Evolutionary conservation across 2,888 invertebrate genomes (phyloP).

Genomic region (Leucania comma): DNA sequence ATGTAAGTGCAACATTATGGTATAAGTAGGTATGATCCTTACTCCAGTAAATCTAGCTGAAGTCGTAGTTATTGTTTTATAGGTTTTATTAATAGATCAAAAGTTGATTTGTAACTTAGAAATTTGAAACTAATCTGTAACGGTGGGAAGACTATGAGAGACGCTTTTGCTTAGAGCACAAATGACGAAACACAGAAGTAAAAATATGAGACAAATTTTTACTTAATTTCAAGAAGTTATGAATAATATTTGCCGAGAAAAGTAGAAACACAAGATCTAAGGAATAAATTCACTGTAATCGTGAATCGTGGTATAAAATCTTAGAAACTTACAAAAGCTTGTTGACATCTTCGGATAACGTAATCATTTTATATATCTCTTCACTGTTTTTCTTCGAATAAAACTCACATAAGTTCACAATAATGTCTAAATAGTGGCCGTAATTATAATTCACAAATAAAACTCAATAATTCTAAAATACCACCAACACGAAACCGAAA

Average conservation of each 20-base stretch:
- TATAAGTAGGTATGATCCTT: no score
- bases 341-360: constrained; percentile 77
- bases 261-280: neutral
- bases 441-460: constrained; percentile 46
- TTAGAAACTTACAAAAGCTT: constrained; percentile 82
- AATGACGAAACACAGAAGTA: neutral
- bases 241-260: neutral
- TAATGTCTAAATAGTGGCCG: constrained; percentile 25
- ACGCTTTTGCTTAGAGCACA: constrained; percentile 21
- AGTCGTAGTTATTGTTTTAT: neutral
- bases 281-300: neutral
- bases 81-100: constrained; percentile 27
- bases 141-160: constrained; percentile 34
- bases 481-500: constrained; percentile 58
- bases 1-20: no score
- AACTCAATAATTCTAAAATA: constrained; percentile 54
- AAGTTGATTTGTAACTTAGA: constrained; percentile 17
- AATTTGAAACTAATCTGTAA: constrained; percentile 41
- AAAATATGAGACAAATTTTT: neutral
- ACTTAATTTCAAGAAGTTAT: neutral
- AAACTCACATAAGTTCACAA: constrained; percentile 60
- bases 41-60: neutral
- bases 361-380: constrained; percentile 72
- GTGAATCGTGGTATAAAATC: constrained; percentile 7
- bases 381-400: constrained; percentile 48